phyloP scores from a whole-genome alignment of 2,113 vertebrate species.

The Tauraco erythrolophus region DNA sequence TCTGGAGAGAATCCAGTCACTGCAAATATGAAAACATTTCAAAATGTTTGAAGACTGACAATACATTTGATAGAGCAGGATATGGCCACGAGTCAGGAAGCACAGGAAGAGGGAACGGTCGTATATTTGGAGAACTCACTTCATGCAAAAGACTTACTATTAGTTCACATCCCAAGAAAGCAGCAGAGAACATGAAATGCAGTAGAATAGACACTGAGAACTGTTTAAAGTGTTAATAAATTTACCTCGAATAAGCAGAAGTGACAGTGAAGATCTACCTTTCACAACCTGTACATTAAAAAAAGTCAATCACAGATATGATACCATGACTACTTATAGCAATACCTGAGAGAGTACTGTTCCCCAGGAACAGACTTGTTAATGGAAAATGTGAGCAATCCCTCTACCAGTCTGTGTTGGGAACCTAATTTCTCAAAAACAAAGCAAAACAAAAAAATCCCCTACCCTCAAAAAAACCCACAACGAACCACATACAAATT shows the following conservation, averaged over 20 bases:
- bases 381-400: neutral
- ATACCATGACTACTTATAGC: neutral
- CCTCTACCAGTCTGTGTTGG: accelerated
- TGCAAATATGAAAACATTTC: neutral
- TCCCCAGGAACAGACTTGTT: neutral
- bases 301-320: neutral
- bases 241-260: neutral
- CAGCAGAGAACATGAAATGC: neutral
- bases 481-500: accelerated
- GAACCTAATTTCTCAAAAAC: neutral
- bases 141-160: neutral
- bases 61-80: neutral
- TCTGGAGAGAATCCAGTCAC: neutral
- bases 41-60: neutral
- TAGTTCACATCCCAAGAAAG: neutral
- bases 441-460: neutral
- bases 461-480: neutral
- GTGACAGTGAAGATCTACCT: neutral
- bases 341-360: neutral
- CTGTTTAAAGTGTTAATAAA: neutral
- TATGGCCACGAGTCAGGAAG: neutral
- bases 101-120: neutral
- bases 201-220: neutral
- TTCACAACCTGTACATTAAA: neutral
- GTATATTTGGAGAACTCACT: neutral